phyloP scores from a whole-genome alignment of 2,888 invertebrate genomes.

The Dusona sp. region DNA sequence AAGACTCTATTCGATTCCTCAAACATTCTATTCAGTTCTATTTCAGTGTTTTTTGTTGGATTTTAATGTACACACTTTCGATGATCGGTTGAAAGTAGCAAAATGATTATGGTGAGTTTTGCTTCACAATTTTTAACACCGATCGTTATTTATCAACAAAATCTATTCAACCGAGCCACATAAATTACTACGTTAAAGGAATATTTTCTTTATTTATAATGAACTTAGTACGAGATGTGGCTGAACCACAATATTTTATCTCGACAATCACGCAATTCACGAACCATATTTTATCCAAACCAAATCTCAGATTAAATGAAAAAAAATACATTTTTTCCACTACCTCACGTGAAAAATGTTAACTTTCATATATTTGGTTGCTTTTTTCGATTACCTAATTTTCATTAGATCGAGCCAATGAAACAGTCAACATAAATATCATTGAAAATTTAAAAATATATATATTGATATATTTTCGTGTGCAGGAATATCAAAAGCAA shows the following conservation, averaged over 20 bases:
- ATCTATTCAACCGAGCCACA: not conserved
- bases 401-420: too few relatives aligned
- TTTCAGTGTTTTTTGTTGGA: not conserved
- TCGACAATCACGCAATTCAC: not conserved
- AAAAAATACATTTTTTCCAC: not conserved
- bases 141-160: not conserved
- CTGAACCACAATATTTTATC: not conserved
- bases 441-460: not conserved
- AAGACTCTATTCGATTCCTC: constrained; percentile 1
- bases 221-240: too few relatives aligned
- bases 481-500: not conserved
- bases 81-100: not conserved
- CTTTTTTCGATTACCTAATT: not conserved
- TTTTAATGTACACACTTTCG: not conserved
- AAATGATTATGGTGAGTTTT: constrained; percentile 57
- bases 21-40: too few relatives aligned
- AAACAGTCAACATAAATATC: not conserved
- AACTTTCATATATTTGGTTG: not conserved
- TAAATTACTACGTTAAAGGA: not conserved
- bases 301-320: not conserved
- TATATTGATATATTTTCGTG: not conserved
- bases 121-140: not conserved
- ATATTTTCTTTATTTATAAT: too few relatives aligned
- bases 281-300: too few relatives aligned
- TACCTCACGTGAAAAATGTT: not conserved